Evolutionary conservation across 2,113 vertebrate genomes (phyloP), one percentile per base, ranked within the genome.

Genomic region (Dicentrarchus labrax): DNA sequence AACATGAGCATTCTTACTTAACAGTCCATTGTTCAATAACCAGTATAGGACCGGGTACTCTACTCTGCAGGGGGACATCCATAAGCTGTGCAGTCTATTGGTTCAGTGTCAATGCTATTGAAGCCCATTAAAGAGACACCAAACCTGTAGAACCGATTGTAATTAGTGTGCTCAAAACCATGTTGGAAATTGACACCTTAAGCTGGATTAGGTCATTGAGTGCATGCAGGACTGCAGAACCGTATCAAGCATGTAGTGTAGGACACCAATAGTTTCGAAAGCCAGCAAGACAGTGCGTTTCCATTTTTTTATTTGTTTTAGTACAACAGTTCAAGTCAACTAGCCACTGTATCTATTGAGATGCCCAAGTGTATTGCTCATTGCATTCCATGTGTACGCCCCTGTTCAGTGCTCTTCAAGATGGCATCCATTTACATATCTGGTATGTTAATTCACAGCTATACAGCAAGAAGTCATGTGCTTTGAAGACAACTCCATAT

Each of bases 291-390:
- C 16, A 6, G 8, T 38, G 64, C 8, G 50, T 80, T 88, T 82
- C 57, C 24, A 17, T 66, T 89, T 84, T 66, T 66, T 67, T 84
- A 87, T 93, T 92, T 88, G 84, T 91, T 91, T 93, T 87, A 91
- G 89, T 92, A 94, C 93, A 94, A 92, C 91, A 92, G 85, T 91
- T 91, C 67, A 75, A 89, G 86, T 92, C 87, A 91, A 91, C 88
- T 88, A 93, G 80, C 80, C 88, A 93, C 85, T 74, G 83, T 77
- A 79, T 88, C 86, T 75, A 88, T 70, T 61, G 71, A 91, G 77
- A 92, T 84, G 86, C 82, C 80, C 68, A 87, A 84, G 87, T 83
- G 90, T 92, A 93, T 93, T 94, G 93, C 92, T 91, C 76, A 39
- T 88, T 85, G 85, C 89, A 82, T 91, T 92, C 78, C 83, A 87